Evolutionary conservation across 2,888 invertebrate species (phyloP).

Genomic region (Lacanobia wlatinum): DNA sequence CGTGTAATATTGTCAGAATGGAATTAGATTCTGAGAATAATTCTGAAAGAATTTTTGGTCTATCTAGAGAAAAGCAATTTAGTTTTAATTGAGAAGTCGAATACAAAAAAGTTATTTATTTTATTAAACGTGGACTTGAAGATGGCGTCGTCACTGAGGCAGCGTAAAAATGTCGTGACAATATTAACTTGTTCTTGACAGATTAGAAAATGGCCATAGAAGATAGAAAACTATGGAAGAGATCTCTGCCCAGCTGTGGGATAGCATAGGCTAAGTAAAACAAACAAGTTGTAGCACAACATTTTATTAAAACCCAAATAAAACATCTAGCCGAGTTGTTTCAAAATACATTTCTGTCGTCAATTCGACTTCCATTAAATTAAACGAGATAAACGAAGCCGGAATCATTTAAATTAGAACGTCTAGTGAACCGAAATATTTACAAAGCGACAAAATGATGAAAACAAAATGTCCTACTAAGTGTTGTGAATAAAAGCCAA

Average conservation of each 20-base stretch:
- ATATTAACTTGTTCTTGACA: background rate
- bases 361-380: constrained; percentile 27
- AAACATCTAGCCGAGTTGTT: background rate
- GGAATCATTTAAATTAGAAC: constrained; percentile 59
- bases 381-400: constrained; percentile 34
- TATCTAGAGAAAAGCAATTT: background rate
- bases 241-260: background rate
- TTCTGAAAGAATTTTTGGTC: background rate
- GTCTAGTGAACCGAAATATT: constrained; percentile 66
- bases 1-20: background rate
- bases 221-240: background rate
- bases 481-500: constrained; percentile 60
- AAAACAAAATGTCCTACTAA: constrained; percentile 68
- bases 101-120: background rate
- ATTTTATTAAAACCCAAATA: background rate
- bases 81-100: background rate
- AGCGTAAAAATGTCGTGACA: background rate
- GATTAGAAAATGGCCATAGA: background rate
- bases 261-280: background rate
- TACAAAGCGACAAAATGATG: constrained; percentile 59
- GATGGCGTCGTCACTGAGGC: background rate
- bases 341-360: background rate
- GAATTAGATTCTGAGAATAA: constrained; percentile 11
- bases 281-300: background rate
- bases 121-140: background rate